Conservation (phyloP, 2,797 vertebrate genomes). For the Rhinichthys osculus region DNA sequence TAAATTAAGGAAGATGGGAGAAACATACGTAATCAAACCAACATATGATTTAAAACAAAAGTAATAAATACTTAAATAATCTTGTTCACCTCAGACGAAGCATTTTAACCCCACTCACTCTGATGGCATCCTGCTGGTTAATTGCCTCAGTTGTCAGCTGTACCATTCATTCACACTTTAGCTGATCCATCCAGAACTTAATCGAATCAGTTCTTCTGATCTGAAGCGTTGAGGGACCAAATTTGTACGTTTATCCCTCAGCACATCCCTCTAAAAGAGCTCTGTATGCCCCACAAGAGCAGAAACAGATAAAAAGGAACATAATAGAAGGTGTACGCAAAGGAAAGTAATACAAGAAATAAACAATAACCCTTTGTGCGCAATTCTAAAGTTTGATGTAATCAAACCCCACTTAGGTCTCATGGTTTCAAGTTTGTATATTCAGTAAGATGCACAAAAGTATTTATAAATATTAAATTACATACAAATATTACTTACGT, state of each 20-base stretch:
- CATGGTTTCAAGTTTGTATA: constrained; percentile 1
- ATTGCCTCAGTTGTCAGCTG: neutral
- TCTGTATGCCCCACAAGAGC: neutral
- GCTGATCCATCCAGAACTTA: neutral
- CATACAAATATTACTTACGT: constrained; percentile 11
- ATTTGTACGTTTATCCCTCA: constrained; percentile 3
- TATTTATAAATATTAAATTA: constrained; percentile 45
- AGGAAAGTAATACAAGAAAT: neutral
- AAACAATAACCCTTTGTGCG: neutral
- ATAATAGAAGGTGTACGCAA: too few relatives aligned
- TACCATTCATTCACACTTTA: neutral
- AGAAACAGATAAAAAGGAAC: neutral
- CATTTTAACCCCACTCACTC: neutral
- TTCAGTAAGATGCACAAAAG: constrained; percentile 22
- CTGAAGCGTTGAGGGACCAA: neutral
- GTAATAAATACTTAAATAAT: constrained; percentile 79
- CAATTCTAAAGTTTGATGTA: constrained; percentile 7
- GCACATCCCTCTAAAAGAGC: neutral
- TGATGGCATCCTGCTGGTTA: neutral
- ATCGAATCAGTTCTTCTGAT: neutral
- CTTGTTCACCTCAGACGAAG: constrained; percentile 3
- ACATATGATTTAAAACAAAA: constrained; percentile 61
- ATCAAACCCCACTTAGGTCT: constrained; percentile 8
- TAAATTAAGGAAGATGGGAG: constrained; percentile 60
- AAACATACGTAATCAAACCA: constrained; percentile 47